These are phyloP conservation scores for Xestia sexstrigata DNA, from an alignment of 2,888 invertebrate species.

Conservation along the genomic window DNA sequence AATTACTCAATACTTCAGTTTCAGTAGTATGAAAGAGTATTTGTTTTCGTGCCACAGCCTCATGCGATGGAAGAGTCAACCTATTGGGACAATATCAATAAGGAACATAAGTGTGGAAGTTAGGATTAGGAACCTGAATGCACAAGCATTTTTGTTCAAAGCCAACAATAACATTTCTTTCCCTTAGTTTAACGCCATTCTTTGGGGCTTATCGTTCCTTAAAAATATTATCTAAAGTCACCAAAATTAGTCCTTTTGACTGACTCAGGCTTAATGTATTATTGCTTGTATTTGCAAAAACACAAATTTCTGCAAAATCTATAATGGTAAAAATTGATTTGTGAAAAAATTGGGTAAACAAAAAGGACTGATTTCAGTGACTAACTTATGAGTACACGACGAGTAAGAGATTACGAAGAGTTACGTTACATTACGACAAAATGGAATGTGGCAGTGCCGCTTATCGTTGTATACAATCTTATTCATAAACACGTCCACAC, in stretches of 20 bases:
- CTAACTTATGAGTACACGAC: constrained; percentile 28
- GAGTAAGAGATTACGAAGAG: constrained; percentile 47
- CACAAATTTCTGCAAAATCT: neutral
- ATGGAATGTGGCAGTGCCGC: constrained; percentile 77
- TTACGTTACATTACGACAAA: constrained; percentile 54
- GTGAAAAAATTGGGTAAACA: neutral
- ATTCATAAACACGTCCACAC: constrained; percentile 57
- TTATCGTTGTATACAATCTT: constrained; percentile 72
- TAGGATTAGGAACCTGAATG: constrained; percentile 24
- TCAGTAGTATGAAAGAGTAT: constrained; percentile 3
- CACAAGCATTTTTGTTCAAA: constrained; percentile 9
- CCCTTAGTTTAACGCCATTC: constrained; percentile 35
- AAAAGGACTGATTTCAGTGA: constrained; percentile 36
- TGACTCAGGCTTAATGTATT: constrained; percentile 5
- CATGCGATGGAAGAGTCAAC: neutral
- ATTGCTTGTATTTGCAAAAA: constrained; percentile 20
- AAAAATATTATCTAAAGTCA: constrained; percentile 48
- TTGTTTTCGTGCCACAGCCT: constrained; percentile 3
- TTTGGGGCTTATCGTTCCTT: constrained; percentile 52
- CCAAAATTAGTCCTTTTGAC: constrained; percentile 31
- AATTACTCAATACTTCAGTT: constrained; percentile 4
- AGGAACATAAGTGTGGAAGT: constrained; percentile 39
- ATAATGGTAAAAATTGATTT: constrained; percentile 7
- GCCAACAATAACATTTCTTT: constrained; percentile 19
- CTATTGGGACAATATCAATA: constrained; percentile 35